These are phyloP conservation scores for Arctia plantaginis DNA, from an alignment of 2,888 invertebrate genomes.

Conservation along the genomic window DNA sequence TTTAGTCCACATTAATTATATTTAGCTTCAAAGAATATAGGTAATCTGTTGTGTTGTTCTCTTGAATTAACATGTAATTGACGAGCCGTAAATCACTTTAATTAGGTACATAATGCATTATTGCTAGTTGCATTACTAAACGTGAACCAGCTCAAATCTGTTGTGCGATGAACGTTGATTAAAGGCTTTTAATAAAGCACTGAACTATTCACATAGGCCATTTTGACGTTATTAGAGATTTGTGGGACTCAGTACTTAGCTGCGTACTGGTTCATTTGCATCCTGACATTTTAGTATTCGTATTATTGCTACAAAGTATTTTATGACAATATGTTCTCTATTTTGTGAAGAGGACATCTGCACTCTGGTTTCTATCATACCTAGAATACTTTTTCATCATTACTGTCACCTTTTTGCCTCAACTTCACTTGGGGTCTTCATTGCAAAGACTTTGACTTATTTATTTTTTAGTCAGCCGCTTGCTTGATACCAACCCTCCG, in stretches of 20 bases:
- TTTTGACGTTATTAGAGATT: conserved; percentile 21
- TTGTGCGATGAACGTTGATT: conserved; percentile 44
- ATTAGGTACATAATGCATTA: conserved; percentile 13
- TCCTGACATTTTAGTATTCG: neutral
- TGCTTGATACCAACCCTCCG: no score
- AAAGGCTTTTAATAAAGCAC: conserved; percentile 32
- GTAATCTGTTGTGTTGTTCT: neutral
- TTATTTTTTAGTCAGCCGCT: no score
- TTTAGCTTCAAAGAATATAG: neutral
- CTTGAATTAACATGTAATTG: neutral
- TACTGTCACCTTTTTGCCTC: no score
- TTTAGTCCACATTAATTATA: neutral
- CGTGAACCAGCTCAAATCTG: conserved; percentile 43
- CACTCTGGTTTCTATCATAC: no score
- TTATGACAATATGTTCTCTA: neutral
- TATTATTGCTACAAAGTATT: neutral
- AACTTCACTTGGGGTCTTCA: neutral
- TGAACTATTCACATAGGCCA: conserved; percentile 25
- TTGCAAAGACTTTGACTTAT: no score
- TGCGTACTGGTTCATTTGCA: neutral
- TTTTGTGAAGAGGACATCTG: neutral
- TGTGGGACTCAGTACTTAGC: neutral
- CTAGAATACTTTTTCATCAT: neutral
- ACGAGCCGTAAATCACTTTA: neutral
- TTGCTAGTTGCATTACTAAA: conserved; percentile 28